Evolutionary conservation across 2,113 vertebrate genomes (phyloP), one percentile per base, ranked within the genome.

Genomic region (Pituophis catenifer): DNA sequence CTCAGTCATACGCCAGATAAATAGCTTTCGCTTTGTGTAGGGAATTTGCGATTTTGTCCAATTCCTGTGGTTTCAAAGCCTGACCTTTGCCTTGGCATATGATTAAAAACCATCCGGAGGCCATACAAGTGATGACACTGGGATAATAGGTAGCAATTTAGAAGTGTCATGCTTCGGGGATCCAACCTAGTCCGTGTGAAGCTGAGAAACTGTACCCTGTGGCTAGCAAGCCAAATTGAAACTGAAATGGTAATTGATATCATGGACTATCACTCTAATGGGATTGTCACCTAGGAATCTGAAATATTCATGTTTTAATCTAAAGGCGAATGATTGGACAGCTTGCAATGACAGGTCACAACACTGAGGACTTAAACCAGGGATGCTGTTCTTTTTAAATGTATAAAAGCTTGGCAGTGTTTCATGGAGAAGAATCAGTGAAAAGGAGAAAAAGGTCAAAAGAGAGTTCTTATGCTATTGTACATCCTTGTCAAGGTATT

Each of bases 111-210:
- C 95, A 95, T 98, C 95, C 95, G 95, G 96, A 97, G 97, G 95
- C 97, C 96, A 94, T 97, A 95, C 96, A 97, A 95, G 95, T 97
- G 96, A 97, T 98, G 98, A 98, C 98, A 98, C 96, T 97, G 97
- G 94, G 96, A 97, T 98, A 98, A 98, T 98, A 97, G 98, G 96
- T 96, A 98, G 96, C 97, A 98, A 97, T 99, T 98, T 98, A 96
- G 97, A 96, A 97, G 96, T 98, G 98, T 98, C 98, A 97, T 94
- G 97, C 97, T 97, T 98, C 94, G 96, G 91, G 95, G 97, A 97
- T 96, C 96, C 81, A 94, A 85, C 93, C 95, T 86, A 92, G 97
- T 90, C 92, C 92, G 95, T 95, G 96, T 86, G 97, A 89, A 96
- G 95, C 95, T 97, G 95, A 96, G 95, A 97, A 96, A 97, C 93